Conservation (phyloP, 2,113 vertebrate genomes). For the Gulo gulo region DNA sequence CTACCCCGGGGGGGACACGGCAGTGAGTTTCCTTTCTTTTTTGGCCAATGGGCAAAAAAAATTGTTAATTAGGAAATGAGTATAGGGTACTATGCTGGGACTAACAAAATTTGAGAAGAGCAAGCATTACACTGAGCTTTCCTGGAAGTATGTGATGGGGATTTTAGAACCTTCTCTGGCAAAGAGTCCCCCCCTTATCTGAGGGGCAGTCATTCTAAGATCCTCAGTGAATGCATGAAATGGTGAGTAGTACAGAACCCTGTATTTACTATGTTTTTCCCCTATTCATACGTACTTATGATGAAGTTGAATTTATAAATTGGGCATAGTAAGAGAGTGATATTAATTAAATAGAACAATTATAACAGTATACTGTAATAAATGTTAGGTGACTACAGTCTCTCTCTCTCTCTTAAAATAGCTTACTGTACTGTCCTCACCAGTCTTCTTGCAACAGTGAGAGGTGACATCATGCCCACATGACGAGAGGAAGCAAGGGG, state of each 20-base stretch:
- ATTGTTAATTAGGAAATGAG: neutral
- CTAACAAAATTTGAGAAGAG: neutral
- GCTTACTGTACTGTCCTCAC: neutral
- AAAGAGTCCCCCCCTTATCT: neutral
- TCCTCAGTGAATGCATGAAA: neutral
- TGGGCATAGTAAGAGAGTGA: neutral
- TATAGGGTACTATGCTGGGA: neutral
- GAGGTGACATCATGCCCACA: neutral
- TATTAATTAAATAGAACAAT: neutral
- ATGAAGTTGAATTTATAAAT: neutral
- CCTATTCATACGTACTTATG: neutral
- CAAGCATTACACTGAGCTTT: neutral
- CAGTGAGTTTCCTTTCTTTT: neutral
- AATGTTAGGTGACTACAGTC: neutral
- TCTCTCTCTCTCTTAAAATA: neutral
- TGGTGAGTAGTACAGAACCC: neutral
- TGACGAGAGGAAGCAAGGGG: neutral
- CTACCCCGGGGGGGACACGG: rapidly evolving
- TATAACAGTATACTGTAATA: neutral
- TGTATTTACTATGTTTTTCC: neutral
- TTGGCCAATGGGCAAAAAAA: neutral
- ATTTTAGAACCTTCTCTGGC: neutral
- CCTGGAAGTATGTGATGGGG: rapidly evolving
- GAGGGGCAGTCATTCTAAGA: neutral
- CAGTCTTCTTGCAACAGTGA: neutral